Evolutionary conservation across 1,140 invertebrate genomes (phyloP), one percentile per base, ranked within the genome.

Genomic region (Papilio aristodemus): DNA sequence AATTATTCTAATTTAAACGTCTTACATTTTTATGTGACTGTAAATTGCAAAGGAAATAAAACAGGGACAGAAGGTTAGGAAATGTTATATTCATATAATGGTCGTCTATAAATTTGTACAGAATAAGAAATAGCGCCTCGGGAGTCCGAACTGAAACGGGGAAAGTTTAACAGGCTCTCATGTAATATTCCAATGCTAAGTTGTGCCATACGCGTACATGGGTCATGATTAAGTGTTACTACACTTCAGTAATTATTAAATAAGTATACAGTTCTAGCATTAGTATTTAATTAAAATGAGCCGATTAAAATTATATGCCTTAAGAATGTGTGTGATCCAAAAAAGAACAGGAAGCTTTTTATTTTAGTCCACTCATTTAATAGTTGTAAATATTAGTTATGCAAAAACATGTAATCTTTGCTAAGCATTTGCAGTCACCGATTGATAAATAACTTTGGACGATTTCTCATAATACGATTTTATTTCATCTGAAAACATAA

Each of bases 101-200:
- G 11, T 38, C 8, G 37, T 38, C 4, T 4, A 9, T 11, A 39
- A 39, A 39, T 39, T 13, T 13, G 38, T 13, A 13, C 38, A 13
- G 38, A 39, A 39, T 39, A 39, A 39, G 38, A 11, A 39, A 39
- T 39, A 13, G 38, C 38, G 38, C 4, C 10, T 13, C 2, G 43
- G 17, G 17, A 19, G 1, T 7, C 2, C 14, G 9, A 19, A 19
- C 43, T 19, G 2, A 19, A 46, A 19, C 43, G 46, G 46, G 46
- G 9, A 7, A 50, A 50, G 46, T 50, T 50, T 22, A 50, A 50
- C 46, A 50, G 46, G 19, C 46, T 22, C 22, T 50, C 46, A 50
- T 50, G 19, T 50, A 50, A 50, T 50, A 50, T 50, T 50, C 46
- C 17, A 50, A 4, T 22, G 19, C 19, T 1, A 22, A 50, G 46